Conservation (phyloP, 2,797 vertebrate species). For the Botia almorhae region DNA sequence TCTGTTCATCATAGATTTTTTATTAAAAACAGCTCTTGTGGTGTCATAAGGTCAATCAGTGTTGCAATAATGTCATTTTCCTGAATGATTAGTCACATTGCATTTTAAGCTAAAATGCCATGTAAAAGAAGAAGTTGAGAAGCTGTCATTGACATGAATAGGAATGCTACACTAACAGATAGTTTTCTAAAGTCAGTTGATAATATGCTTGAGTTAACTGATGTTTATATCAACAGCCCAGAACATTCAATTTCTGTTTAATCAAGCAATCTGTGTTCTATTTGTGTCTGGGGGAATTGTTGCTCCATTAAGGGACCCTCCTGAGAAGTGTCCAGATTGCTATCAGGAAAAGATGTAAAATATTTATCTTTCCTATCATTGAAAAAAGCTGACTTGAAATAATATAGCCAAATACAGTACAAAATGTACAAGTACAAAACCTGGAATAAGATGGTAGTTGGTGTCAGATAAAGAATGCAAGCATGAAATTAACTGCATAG, state of each 20-base stretch:
- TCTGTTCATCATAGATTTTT: too few relatives aligned
- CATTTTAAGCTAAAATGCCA: background rate
- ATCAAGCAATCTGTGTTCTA: background rate
- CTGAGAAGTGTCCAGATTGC: background rate
- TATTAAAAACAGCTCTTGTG: too few relatives aligned
- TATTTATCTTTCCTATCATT: background rate
- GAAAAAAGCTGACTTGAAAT: background rate
- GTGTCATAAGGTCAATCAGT: too few relatives aligned
- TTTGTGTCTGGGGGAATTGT: background rate
- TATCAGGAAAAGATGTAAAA: background rate
- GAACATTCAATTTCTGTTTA: background rate
- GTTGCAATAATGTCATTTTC: too few relatives aligned
- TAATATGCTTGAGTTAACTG: background rate
- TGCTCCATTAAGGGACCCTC: background rate
- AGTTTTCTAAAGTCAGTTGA: background rate
- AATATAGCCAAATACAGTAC: background rate
- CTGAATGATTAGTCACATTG: background rate
- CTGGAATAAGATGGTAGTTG: background rate
- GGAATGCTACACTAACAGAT: too few relatives aligned
- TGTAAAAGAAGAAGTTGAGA: background rate
- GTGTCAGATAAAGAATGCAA: background rate
- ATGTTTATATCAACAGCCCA: background rate
- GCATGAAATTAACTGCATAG: background rate
- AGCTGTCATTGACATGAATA: background rate
- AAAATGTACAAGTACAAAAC: background rate